These are phyloP conservation scores for Tholera decimalis DNA, from an alignment of 2,888 invertebrate genomes.

Conservation along the genomic window DNA sequence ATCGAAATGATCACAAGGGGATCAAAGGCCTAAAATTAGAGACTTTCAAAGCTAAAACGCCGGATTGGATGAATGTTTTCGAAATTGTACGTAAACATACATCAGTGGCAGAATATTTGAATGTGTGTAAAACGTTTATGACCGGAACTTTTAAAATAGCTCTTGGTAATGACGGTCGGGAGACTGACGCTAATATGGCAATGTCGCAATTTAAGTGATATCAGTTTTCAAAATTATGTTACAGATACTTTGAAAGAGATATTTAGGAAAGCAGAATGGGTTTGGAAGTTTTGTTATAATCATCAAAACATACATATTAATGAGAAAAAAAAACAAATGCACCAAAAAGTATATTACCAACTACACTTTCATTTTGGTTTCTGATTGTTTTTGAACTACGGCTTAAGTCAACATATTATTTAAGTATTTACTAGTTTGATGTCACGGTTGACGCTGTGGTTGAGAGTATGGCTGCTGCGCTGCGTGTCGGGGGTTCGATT, in stretches of 20 bases:
- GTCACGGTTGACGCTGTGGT: too few relatives aligned
- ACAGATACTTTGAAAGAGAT: neutral
- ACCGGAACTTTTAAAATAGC: constrained; percentile 67
- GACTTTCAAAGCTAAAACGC: constrained; percentile 74
- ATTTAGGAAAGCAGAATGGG: constrained; percentile 1
- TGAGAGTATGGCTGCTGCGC: too few relatives aligned
- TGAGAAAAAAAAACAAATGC: neutral
- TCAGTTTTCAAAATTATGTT: constrained; percentile 29
- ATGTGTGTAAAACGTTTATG: constrained; percentile 72
- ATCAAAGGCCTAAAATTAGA: constrained; percentile 85
- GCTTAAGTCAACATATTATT: too few relatives aligned
- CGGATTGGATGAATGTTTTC: constrained; percentile 79
- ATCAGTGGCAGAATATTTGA: constrained; percentile 69
- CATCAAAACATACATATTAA: neutral
- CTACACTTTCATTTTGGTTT: neutral
- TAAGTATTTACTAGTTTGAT: too few relatives aligned
- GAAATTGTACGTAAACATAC: constrained; percentile 83
- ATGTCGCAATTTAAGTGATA: constrained; percentile 34
- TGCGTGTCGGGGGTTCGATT: too few relatives aligned
- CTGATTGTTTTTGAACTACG: too few relatives aligned
- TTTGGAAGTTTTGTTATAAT: neutral
- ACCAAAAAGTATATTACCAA: neutral
- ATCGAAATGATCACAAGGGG: constrained; percentile 70
- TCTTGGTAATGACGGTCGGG: constrained; percentile 33
- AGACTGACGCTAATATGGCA: constrained; percentile 32